Percentiles rank a stretch among this genome's conserved stretches.
phyloP scores from a whole-genome alignment of 2,888 invertebrate species.

The Tholera decimalis region DNA sequence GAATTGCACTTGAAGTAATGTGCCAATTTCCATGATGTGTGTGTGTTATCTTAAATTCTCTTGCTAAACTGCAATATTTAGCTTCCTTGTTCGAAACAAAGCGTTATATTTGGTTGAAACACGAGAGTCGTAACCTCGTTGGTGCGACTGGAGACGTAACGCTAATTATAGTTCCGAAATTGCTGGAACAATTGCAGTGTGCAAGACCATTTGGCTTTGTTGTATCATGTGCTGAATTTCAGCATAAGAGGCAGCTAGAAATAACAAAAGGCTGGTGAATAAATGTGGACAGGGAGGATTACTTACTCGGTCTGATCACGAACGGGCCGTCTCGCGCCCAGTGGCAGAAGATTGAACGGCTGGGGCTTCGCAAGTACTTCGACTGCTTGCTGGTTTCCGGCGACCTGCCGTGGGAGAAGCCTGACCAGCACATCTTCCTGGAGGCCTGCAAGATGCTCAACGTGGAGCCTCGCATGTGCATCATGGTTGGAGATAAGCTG shows the following conservation, averaged over 20 bases:
- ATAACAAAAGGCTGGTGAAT: slow-evolving; percentile 87
- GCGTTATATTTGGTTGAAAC: slow-evolving; percentile 31
- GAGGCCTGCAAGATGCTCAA: slow-evolving; percentile 95
- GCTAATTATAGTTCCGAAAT: slow-evolving; percentile 40
- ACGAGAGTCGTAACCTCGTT: slow-evolving; percentile 40
- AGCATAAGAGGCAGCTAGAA: slow-evolving; percentile 79
- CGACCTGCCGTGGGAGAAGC: slow-evolving; percentile 97
- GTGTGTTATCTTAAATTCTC: slow-evolving; percentile 75
- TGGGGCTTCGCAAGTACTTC: slow-evolving; percentile 94
- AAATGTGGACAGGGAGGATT: slow-evolving; percentile 93
- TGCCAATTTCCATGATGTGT: slow-evolving; percentile 53
- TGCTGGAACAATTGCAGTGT: slow-evolving; percentile 65
- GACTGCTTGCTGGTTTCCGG: slow-evolving; percentile 96
- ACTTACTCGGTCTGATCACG: slow-evolving; percentile 95
- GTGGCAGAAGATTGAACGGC: slow-evolving; percentile 96
- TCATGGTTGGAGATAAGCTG: slow-evolving; percentile 97
- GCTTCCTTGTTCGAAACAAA: slow-evolving; percentile 33
- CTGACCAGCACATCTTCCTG: slow-evolving; percentile 95
- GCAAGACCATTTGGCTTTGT: slow-evolving; percentile 82
- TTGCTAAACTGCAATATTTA: slow-evolving; percentile 75
- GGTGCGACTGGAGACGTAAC: slow-evolving; percentile 44
- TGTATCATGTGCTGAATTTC: slow-evolving; percentile 87
- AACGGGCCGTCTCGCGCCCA: slow-evolving; percentile 97
- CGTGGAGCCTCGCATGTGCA: slow-evolving; percentile 94
- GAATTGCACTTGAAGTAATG: slow-evolving; percentile 80